These are phyloP conservation scores for Ochlodes sylvanus DNA, from an alignment of 2,888 invertebrate species.

Conservation along the genomic window DNA sequence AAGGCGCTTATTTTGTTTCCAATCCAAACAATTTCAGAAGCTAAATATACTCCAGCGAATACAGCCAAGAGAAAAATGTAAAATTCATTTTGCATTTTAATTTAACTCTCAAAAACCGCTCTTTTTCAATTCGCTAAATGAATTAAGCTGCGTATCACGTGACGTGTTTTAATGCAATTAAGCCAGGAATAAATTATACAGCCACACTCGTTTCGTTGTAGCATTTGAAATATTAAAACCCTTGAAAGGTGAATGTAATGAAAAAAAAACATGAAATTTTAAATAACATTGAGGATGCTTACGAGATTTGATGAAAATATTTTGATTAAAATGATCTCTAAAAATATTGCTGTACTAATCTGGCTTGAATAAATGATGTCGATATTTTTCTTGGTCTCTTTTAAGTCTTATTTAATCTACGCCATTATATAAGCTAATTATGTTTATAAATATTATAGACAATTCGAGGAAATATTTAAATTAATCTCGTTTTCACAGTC, in stretches of 20 bases:
- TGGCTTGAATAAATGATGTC: too few species aligned
- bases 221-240: neutral
- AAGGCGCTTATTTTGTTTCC: neutral
- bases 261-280: too few species aligned
- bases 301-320: too few species aligned
- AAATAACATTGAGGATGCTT: too few species aligned
- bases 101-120: slow-evolving; percentile 5
- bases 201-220: neutral
- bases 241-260: neutral
- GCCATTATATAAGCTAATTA: too few species aligned
- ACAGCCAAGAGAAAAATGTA: neutral
- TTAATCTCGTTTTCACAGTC: too few species aligned
- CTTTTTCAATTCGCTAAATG: slow-evolving; percentile 4
- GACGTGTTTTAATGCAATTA: slow-evolving; percentile 1
- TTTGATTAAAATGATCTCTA: too few species aligned
- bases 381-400: too few species aligned
- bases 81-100: slow-evolving; percentile 4
- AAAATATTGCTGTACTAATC: too few species aligned
- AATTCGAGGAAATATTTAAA: too few species aligned
- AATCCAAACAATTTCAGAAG: neutral
- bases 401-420: too few species aligned
- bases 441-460: too few species aligned
- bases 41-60: neutral
- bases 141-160: neutral
- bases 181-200: neutral